Base-by-base conservation (phyloP, 35 echinoderm and acorn worm genomes). In the Diadema setosum region DNA sequence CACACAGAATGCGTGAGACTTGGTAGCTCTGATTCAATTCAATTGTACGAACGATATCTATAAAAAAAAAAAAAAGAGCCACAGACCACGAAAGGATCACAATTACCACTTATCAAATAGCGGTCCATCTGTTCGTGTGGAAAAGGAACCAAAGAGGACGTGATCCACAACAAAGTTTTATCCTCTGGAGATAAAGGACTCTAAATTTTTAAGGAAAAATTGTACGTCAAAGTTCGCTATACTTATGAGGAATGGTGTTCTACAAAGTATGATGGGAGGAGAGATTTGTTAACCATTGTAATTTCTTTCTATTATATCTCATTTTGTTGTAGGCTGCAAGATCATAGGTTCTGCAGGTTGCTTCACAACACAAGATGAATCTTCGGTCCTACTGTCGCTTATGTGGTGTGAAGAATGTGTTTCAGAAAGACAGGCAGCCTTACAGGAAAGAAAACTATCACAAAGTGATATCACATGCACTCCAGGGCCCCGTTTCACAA, bases 151-250 rank as follows among this genome's bases (percentile, higher is more conserved):
- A 9, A 52, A n/a, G 9, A 11, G 48, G 9, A 88, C 67, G 31
- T 88, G 73, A 50, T 88, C 86, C 26, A 81, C 86, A 24, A 88
- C 70, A 39, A 58, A 88, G 42, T 52, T 88, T 20, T 81, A 81
- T 49, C 70, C 70, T 20, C 27, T 88, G 39, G 86, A 46, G 73
- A 82, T 81, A 18, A 59, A 14, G 1, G 86, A 81, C 73, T 49
- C 75, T n/a, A 82, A 89, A 81, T 44, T 58, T 32, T 89, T 67
- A 78, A 81, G 11, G 49, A 81, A n/a, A 83, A 89, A 81, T 78
- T 89, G 27, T 82, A 60, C 21, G 75, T 63, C 23, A 83, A 89
- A 65, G 87, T 89, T 30, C 75, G 82, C 55, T 83, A 89, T 82
- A 81, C 76, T 20, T 74, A 82, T 33, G 31, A 82, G 33, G 50